These are phyloP conservation scores for Micropterix aruncella DNA, from an alignment of 2,888 invertebrate genomes.

Conservation along the genomic window DNA sequence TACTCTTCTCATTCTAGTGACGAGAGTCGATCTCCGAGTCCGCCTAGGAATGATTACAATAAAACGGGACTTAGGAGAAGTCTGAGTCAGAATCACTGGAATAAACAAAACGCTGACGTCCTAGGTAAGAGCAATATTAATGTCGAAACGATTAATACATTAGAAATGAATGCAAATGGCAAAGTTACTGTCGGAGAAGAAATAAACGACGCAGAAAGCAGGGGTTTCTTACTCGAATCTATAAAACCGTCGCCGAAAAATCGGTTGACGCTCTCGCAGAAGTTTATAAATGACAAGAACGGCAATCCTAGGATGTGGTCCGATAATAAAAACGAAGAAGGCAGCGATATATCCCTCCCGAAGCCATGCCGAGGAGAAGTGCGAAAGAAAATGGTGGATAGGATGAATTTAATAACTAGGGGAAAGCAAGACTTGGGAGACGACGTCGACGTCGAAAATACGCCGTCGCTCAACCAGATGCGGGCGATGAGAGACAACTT, in stretches of 20 bases:
- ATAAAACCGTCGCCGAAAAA: slow-evolving; percentile 23
- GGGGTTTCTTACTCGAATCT: slow-evolving; percentile 20
- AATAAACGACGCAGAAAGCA: slow-evolving; percentile 20
- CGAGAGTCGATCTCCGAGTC: slow-evolving; percentile 44
- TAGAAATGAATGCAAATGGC: slow-evolving; percentile 38
- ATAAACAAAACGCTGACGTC: slow-evolving; percentile 15
- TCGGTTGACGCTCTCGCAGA: slow-evolving; percentile 33
- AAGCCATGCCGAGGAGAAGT: neutral
- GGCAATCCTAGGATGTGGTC: slow-evolving; percentile 34
- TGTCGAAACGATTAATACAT: slow-evolving; percentile 29
- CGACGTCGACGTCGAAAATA: slow-evolving; percentile 6
- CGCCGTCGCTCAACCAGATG: slow-evolving; percentile 18
- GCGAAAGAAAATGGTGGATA: slow-evolving; percentile 27
- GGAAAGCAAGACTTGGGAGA: slow-evolving; percentile 2
- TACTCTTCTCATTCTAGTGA: slow-evolving; percentile 46
- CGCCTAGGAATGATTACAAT: slow-evolving; percentile 27
- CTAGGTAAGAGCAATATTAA: slow-evolving; percentile 18
- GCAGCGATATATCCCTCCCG: neutral
- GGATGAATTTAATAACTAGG: slow-evolving; percentile 17
- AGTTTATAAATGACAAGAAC: slow-evolving; percentile 39
- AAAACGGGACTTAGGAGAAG: slow-evolving; percentile 30
- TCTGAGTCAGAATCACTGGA: slow-evolving; percentile 36
- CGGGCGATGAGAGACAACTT: slow-evolving; percentile 28
- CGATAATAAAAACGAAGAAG: neutral
- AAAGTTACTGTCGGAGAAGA: slow-evolving; percentile 27